These are phyloP conservation scores for Odontocerum albicorne DNA, from an alignment of 2,888 invertebrate genomes.

Conservation along the genomic window DNA sequence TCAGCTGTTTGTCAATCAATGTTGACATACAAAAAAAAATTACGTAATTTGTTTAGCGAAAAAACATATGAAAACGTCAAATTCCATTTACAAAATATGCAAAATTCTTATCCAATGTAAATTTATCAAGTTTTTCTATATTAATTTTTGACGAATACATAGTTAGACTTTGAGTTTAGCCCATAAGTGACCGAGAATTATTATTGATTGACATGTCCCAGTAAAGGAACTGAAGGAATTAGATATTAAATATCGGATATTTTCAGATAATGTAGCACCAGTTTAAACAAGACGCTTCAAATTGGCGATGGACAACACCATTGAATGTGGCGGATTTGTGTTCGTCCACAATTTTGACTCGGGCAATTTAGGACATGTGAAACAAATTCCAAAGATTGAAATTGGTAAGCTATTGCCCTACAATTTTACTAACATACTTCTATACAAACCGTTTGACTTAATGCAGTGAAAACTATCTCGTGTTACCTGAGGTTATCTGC, in stretches of 20 bases:
- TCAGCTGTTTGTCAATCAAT: slow-evolving; percentile 62
- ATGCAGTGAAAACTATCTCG: too few species aligned
- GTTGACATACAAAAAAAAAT: slow-evolving; percentile 59
- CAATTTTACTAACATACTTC: too few species aligned
- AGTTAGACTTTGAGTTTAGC: slow-evolving; percentile 37
- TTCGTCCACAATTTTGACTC: slow-evolving; percentile 91
- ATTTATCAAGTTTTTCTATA: neutral
- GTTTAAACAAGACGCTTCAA: neutral
- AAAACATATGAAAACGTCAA: slow-evolving; percentile 28
- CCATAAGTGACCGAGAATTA: slow-evolving; percentile 48
- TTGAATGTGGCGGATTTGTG: slow-evolving; percentile 72
- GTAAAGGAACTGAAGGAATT: too few species aligned
- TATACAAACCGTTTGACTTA: too few species aligned
- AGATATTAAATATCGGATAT: slow-evolving; percentile 16
- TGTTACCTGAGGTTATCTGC: too few species aligned
- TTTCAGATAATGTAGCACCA: slow-evolving; percentile 22
- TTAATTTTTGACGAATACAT: slow-evolving; percentile 42
- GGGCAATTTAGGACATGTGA: slow-evolving; percentile 83
- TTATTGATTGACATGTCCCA: slow-evolving; percentile 49
- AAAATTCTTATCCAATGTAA: neutral
- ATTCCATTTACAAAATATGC: slow-evolving; percentile 18
- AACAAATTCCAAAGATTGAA: slow-evolving; percentile 65
- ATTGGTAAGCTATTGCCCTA: too few species aligned
- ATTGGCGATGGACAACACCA: slow-evolving; percentile 41
- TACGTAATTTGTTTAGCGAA: slow-evolving; percentile 54